phyloP scores from a whole-genome alignment of 2,113 vertebrate species.

The Symphodus melops region DNA sequence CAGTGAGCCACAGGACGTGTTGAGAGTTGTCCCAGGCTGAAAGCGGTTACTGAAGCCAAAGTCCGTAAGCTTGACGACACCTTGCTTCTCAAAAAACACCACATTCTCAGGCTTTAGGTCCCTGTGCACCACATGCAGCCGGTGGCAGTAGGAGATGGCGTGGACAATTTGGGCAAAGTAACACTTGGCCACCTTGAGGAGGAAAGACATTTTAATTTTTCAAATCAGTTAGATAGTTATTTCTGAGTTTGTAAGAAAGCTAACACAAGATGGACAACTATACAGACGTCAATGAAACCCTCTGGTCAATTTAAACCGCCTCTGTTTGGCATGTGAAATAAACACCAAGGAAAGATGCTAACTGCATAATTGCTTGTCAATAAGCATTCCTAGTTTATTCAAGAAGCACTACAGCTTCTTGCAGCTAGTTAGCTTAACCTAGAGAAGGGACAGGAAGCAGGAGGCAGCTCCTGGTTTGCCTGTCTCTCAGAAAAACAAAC shows the following conservation, averaged over 20 bases:
- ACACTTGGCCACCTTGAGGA: constrained; percentile 91
- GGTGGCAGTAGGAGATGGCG: constrained; percentile 98
- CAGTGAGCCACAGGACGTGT: constrained; percentile 97
- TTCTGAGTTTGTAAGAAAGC: not conserved
- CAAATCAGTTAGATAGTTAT: not conserved
- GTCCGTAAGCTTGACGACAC: constrained; percentile 97
- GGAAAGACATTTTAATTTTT: too few species aligned
- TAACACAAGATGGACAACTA: too few species aligned
- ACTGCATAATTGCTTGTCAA: too few species aligned
- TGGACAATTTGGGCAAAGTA: constrained; percentile 99
- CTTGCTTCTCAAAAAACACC: constrained; percentile 98
- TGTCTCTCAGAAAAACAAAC: too few species aligned
- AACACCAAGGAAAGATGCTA: too few species aligned
- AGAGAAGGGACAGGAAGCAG: too few species aligned
- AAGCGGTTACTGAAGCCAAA: constrained; percentile 99
- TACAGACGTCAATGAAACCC: not conserved
- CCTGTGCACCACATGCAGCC: constrained; percentile 96
- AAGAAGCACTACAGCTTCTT: too few species aligned
- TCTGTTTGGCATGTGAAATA: not conserved
- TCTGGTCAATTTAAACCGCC: not conserved
- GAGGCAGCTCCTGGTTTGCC: too few species aligned
- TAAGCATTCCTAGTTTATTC: too few species aligned
- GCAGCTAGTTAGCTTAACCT: too few species aligned
- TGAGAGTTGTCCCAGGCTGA: constrained; percentile 94
- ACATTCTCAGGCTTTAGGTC: constrained; percentile 99